Evolutionary conservation across 23 tunicate species (phyloP).

Genomic region (Diplosoma virens): DNA sequence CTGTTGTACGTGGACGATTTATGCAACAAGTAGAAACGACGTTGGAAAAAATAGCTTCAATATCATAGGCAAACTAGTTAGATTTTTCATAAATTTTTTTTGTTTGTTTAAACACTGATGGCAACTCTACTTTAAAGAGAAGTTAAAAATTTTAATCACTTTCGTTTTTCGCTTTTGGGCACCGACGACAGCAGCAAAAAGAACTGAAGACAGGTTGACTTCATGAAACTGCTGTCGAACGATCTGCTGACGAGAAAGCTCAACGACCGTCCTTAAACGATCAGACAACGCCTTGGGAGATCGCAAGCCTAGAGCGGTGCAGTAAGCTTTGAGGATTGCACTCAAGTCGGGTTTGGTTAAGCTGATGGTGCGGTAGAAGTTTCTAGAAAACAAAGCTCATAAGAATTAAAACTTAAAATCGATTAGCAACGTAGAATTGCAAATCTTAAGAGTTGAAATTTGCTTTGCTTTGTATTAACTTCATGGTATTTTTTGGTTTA

Average conservation of each 20-base stretch:
- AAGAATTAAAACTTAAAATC: neutral
- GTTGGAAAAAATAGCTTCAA: too few species aligned
- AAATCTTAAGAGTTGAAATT: neutral
- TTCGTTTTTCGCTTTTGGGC: constrained; percentile 75
- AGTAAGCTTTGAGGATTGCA: constrained; percentile 64
- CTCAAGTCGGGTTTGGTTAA: constrained; percentile 67
- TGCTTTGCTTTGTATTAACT: too few species aligned
- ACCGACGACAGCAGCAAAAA: constrained; percentile 54
- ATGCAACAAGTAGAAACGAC: too few species aligned
- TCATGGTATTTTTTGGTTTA: too few species aligned
- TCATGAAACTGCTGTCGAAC: constrained; percentile 64
- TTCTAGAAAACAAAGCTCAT: constrained; percentile 13
- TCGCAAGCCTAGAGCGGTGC: constrained; percentile 77
- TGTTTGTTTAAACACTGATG: too few species aligned
- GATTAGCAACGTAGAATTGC: neutral
- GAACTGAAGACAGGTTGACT: constrained; percentile 55
- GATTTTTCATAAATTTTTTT: too few species aligned
- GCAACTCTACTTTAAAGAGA: too few species aligned
- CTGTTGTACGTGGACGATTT: too few species aligned
- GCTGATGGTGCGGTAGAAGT: constrained; percentile 53
- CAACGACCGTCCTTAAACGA: constrained; percentile 57
- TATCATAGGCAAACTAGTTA: too few species aligned
- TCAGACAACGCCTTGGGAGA: constrained; percentile 74
- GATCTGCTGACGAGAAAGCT: constrained; percentile 72
- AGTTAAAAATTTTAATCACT: too few species aligned